Conservation (phyloP, 2,888 invertebrate genomes). For the Buathra laborator region DNA sequence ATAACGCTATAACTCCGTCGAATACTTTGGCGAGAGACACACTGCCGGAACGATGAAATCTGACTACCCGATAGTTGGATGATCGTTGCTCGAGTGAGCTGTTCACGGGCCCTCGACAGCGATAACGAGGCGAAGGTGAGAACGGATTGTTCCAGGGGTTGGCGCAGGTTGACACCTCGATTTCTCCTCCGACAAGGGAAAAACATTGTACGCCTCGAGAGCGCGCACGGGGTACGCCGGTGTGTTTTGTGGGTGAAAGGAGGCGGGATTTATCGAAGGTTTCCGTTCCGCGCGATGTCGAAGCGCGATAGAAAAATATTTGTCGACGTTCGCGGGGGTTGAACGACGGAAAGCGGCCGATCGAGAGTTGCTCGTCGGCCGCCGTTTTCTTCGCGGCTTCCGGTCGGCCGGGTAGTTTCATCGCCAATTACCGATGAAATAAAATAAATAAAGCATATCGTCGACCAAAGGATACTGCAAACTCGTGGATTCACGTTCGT, state of each 20-base stretch:
- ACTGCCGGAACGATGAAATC: slow-evolving; percentile 31
- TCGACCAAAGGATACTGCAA: slow-evolving; percentile 3
- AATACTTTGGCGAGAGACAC: neutral
- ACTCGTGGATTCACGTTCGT: slow-evolving; percentile 56
- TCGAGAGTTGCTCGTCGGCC: slow-evolving; percentile 45
- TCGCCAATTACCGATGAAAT: slow-evolving; percentile 37
- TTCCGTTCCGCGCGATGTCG: slow-evolving; percentile 71
- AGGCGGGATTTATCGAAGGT: slow-evolving; percentile 65
- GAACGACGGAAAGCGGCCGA: slow-evolving; percentile 54
- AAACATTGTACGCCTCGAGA: slow-evolving; percentile 44
- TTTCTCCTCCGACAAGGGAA: slow-evolving; percentile 57
- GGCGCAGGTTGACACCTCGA: slow-evolving; percentile 67
- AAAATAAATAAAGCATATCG: slow-evolving; percentile 1
- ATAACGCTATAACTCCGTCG: neutral
- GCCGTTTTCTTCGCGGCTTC: slow-evolving; percentile 58
- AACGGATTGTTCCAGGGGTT: slow-evolving; percentile 38
- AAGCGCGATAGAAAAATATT: slow-evolving; percentile 75
- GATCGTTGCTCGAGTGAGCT: slow-evolving; percentile 62
- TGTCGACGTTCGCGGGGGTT: slow-evolving; percentile 63
- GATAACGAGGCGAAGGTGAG: slow-evolving; percentile 57
- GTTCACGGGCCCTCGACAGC: slow-evolving; percentile 51
- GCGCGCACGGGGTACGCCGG: slow-evolving; percentile 45
- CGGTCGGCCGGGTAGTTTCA: slow-evolving; percentile 40
- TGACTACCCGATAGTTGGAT: slow-evolving; percentile 54
- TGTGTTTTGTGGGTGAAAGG: neutral